Percentiles rank a stretch among this genome's conserved stretches.
Conservation (phyloP, 1,140 invertebrate species). For the Delia radicum region DNA sequence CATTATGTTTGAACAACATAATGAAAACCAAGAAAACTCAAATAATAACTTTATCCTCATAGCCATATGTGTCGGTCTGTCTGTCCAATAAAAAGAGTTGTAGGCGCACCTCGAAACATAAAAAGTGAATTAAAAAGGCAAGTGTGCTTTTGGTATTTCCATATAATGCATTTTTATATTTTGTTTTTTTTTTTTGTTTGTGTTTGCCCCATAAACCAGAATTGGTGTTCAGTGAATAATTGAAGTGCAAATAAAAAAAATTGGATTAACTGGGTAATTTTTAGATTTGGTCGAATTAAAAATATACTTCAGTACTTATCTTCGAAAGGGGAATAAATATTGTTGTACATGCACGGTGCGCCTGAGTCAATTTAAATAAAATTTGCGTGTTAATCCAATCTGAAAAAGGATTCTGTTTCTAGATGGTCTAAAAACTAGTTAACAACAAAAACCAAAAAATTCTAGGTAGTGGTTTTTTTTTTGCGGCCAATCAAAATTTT, state of each 20-base stretch:
- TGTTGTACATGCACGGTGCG: too few relatives aligned
- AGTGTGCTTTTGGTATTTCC: neutral
- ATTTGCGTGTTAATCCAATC: too few relatives aligned
- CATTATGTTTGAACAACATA: neutral
- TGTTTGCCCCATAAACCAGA: neutral
- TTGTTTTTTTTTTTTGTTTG: neutral
- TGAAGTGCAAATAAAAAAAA: slow-evolving; percentile 4
- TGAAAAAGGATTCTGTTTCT: too few relatives aligned
- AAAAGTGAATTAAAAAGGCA: neutral
- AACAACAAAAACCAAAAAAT: too few relatives aligned
- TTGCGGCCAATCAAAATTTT: too few relatives aligned
- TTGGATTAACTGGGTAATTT: neutral
- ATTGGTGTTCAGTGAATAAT: neutral
- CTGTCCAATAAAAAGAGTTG: neutral
- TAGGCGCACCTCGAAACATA: neutral
- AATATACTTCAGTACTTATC: too few relatives aligned
- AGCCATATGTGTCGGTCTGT: neutral
- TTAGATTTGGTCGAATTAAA: neutral
- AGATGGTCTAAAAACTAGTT: too few relatives aligned
- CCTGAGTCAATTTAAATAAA: too few relatives aligned
- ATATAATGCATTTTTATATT: neutral
- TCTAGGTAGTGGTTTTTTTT: too few relatives aligned
- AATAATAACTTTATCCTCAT: too few relatives aligned
- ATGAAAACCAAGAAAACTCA: neutral
- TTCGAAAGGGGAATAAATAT: too few relatives aligned